A percentile compares a stretch with the other conserved stretches of the same genome.
Evolutionary conservation across 2,888 invertebrate species (phyloP).

Genomic region (Allygus modestus): DNA sequence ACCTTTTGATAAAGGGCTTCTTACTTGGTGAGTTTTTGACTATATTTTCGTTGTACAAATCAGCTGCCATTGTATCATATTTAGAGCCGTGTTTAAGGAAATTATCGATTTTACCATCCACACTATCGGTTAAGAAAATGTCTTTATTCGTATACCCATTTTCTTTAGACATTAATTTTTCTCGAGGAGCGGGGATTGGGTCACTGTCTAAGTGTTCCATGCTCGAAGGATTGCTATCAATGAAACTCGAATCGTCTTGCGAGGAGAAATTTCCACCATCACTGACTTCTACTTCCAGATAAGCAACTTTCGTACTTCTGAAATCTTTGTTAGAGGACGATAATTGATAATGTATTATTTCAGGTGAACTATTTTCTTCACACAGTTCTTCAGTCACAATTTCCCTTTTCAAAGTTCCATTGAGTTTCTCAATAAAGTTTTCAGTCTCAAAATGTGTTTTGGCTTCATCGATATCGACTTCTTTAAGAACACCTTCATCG

Average conservation of each 20-base stretch:
- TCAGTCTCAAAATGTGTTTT: conserved; percentile 67
- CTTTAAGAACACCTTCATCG: conserved; percentile 74
- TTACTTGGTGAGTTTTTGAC: conserved; percentile 21
- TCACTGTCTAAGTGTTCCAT: conserved; percentile 61
- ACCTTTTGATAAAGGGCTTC: conserved; percentile 39
- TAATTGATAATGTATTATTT: conserved; percentile 59
- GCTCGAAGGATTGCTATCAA: conserved; percentile 61
- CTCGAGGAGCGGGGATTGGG: conserved; percentile 58
- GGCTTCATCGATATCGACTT: conserved; percentile 72
- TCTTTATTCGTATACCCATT: conserved; percentile 22
- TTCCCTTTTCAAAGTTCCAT: conserved; percentile 57
- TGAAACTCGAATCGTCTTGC: conserved; percentile 62
- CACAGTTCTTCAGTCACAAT: conserved; percentile 71
- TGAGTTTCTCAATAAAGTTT: conserved; percentile 62
- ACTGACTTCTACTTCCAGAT: conserved; percentile 67
- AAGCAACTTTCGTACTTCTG: conserved; percentile 63
- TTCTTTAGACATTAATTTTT: not conserved
- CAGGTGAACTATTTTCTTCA: conserved; percentile 72
- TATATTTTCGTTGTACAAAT: conserved; percentile 26
- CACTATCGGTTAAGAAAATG: conserved; percentile 12
- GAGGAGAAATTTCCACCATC: conserved; percentile 69
- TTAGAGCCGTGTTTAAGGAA: not conserved
- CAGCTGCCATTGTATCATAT: not conserved
- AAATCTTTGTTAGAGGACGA: conserved; percentile 40
- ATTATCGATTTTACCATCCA: conserved; percentile 29